A percentile compares a stretch with the other conserved stretches of the same genome.
Evolutionary conservation across 1,140 invertebrate genomes (phyloP).

Genomic region (Drosophila sp.): DNA sequence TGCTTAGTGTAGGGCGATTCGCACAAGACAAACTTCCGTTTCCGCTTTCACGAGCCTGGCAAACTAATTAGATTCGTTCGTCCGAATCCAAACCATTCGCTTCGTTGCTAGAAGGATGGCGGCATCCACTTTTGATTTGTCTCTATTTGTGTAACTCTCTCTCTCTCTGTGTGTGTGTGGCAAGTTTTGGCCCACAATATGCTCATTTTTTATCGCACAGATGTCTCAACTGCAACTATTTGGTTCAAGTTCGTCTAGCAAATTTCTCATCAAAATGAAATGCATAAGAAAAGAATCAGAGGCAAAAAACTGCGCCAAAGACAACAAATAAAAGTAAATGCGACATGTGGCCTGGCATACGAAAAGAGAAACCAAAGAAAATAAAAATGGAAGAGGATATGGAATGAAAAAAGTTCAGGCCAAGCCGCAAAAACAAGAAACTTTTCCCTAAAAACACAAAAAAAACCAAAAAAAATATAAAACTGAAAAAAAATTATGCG

Average conservation of each 20-base stretch:
- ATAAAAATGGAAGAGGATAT: conserved; percentile 18
- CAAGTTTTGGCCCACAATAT: conserved; percentile 38
- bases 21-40: conserved; percentile 65
- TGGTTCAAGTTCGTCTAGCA: conserved; percentile 70
- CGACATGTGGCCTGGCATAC: conserved; percentile 71
- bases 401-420: conserved; percentile 55
- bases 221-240: conserved; percentile 51
- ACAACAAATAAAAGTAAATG: conserved; percentile 70
- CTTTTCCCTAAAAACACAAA: conserved; percentile 51
- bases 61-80: conserved; percentile 78
- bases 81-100: conserved; percentile 34
- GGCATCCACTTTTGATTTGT: conserved; percentile 68
- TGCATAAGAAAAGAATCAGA: conserved; percentile 43
- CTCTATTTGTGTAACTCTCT: conserved; percentile 3
- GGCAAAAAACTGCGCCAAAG: conserved; percentile 62
- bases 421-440: conserved; percentile 79
- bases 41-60: conserved; percentile 47
- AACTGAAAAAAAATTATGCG: conserved; percentile 71
- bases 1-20: conserved; percentile 56
- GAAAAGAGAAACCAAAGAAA: conserved; percentile 44
- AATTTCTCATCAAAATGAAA: conserved; percentile 62
- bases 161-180: neutral
- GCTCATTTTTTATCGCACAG: conserved; percentile 47
- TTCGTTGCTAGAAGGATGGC: conserved; percentile 40
- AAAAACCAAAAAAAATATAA: conserved; percentile 45